Base-by-base conservation (phyloP, 2,113 vertebrate genomes). In the Hiodon tergisus region DNA sequence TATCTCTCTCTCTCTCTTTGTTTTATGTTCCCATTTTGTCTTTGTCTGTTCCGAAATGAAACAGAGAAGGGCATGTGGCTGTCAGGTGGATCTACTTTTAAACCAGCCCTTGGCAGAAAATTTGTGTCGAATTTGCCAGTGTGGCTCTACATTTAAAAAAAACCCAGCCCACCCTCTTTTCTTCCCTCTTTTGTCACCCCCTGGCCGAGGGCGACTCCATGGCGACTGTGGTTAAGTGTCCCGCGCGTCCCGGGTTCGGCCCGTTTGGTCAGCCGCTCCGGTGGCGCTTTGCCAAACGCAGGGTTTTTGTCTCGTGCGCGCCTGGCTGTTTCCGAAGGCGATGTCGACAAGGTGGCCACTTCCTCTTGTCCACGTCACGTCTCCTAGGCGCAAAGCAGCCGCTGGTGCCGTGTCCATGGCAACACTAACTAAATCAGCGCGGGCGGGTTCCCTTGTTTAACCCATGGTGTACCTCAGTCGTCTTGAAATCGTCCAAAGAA, bases 331-430 rank as follows among this genome's bases (percentile, higher is more conserved):
- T 55, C 69, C 9, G 1, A 55, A 71, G 52, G 58, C 61, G 46
- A 51, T 46, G 13, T 61, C 0, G 31, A 72, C 61, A 53, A 66
- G 51, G 48, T 62, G 52, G 16, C 11, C 60, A 73, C 72, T 74
- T 67, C 50, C 72, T 47, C 6, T 67, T 5, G 16, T 53, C 74
- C 7, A 61, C 67, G 48, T 76, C 58, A 53, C 10, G 10, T 62
- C 57, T 69, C 68, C 59, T 31, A 63, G 61, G 72, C 48, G 17
- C n/a, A 60, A 52, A 6, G 13, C 55, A 46, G 76, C 65, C 55
- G 54, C 63, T n/a, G 57, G 61, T 55, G 65, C 48, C 3, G 74
- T 79, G 69, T 67, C 74, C 69, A 76, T 75, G 63, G 73, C 54
- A 75, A 75, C 73, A 17, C 14, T 53, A 76, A 71, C 68, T 59